Evolutionary conservation across 2,888 invertebrate genomes (phyloP).

Genomic region (Diabrotica balteata): DNA sequence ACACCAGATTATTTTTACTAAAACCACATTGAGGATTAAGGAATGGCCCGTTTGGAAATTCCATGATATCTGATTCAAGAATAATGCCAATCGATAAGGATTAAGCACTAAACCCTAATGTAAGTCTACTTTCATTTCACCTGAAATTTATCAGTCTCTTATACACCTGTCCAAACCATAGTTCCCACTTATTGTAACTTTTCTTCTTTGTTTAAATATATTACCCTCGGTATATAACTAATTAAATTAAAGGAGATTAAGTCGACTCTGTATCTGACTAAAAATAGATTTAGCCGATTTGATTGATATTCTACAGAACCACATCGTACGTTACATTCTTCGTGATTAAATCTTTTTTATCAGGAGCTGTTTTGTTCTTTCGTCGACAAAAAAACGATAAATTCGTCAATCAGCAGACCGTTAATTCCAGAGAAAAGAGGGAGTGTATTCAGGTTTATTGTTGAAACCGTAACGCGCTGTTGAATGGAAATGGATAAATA

Average conservation of each 20-base stretch:
- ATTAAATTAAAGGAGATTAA: background rate
- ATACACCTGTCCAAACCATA: no score
- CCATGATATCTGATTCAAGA: no score
- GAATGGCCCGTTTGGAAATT: no score
- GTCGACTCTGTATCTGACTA: background rate
- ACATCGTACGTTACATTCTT: constrained; percentile 12
- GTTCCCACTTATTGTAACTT: no score
- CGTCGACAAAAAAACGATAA: constrained; percentile 21
- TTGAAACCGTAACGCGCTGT: constrained; percentile 18
- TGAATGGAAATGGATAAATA: constrained; percentile 1
- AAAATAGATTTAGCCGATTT: constrained; percentile 2
- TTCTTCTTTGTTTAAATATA: no score
- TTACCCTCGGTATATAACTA: no score
- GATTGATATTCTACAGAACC: constrained; percentile 15
- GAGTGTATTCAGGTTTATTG: constrained; percentile 16
- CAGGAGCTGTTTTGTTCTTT: constrained; percentile 18
- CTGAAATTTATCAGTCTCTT: no score
- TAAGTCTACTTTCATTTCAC: no score
- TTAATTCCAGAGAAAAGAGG: constrained; percentile 24
- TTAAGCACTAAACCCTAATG: no score
- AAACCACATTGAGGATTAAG: no score
- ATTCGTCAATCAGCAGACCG: constrained; percentile 26
- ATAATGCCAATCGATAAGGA: no score
- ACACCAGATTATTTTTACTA: no score
- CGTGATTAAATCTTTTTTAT: constrained; percentile 23